Evolutionary conservation across 2,888 invertebrate genomes (phyloP).

Genomic region (Dichetophora obliterata): DNA sequence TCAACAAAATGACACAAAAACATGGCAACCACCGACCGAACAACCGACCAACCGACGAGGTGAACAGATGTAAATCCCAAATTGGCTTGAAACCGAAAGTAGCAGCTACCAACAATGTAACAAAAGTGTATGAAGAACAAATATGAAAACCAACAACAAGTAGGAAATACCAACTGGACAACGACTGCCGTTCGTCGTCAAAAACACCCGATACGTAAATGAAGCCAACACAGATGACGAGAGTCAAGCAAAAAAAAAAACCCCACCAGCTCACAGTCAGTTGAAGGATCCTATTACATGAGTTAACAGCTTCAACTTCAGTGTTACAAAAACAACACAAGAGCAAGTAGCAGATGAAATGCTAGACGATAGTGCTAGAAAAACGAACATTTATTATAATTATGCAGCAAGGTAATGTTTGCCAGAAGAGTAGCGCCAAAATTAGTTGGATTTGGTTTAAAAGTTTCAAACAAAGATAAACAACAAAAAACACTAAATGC

Average conservation of each 20-base stretch:
- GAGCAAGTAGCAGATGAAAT: background rate
- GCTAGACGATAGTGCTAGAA: background rate
- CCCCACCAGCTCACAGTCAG: background rate
- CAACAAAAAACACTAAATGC: background rate
- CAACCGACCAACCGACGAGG: background rate
- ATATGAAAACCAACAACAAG: background rate
- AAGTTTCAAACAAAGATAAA: background rate
- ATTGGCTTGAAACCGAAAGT: constrained; percentile 26
- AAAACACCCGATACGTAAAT: constrained; percentile 8
- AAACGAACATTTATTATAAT: constrained; percentile 8
- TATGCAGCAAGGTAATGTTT: background rate
- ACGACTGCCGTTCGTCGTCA: background rate
- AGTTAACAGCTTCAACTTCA: background rate
- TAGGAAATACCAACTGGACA: background rate
- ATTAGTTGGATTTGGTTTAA: background rate
- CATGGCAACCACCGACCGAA: background rate
- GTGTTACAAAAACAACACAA: background rate
- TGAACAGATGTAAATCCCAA: constrained; percentile 29
- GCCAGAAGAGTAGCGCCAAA: background rate
- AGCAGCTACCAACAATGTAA: background rate
- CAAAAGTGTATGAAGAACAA: background rate
- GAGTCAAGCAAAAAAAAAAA: background rate
- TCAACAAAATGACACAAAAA: constrained; percentile 10
- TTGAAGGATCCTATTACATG: constrained; percentile 14
- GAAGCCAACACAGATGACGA: background rate